A percentile compares a stretch with the other conserved stretches of the same genome.
These are phyloP conservation scores for Teleogryllus occipitalis DNA, from an alignment of 1,140 invertebrate species.

Conservation along the genomic window DNA sequence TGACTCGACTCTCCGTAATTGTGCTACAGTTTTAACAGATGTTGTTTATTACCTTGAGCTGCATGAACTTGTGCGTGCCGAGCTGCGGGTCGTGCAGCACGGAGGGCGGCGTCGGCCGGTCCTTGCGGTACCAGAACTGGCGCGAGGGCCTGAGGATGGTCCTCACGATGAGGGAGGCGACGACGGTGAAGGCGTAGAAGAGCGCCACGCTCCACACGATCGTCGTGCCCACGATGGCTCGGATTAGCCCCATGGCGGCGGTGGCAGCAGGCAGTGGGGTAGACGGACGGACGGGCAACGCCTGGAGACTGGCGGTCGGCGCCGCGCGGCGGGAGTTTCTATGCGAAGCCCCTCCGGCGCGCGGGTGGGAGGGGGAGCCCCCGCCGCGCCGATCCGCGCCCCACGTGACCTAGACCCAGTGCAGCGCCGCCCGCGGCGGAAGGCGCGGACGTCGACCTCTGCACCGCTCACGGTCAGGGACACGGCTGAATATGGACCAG, in stretches of 20 bases:
- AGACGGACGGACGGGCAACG: neutral
- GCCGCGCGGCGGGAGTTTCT: neutral
- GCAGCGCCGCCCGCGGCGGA: no score
- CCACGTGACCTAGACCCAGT: no score
- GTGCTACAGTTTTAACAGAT: no score
- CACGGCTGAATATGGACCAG: no score
- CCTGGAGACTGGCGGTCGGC: neutral
- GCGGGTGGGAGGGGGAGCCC: neutral
- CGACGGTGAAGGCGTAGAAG: neutral
- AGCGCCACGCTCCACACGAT: neutral
- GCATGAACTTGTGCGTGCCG: neutral
- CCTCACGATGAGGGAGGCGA: neutral
- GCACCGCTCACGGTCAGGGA: no score
- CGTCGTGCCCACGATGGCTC: neutral
- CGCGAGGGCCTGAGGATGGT: neutral
- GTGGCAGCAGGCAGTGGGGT: no score
- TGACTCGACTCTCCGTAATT: no score
- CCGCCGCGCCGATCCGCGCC: no score
- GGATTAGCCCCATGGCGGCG: neutral
- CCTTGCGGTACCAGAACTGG: neutral
- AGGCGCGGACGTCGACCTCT: no score
- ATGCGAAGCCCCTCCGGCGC: neutral
- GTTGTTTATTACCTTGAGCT: neutral
- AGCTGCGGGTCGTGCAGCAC: neutral
- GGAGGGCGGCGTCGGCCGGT: neutral